phyloP scores from a whole-genome alignment of 1,140 invertebrate genomes.

The Bombus sibiricus region DNA sequence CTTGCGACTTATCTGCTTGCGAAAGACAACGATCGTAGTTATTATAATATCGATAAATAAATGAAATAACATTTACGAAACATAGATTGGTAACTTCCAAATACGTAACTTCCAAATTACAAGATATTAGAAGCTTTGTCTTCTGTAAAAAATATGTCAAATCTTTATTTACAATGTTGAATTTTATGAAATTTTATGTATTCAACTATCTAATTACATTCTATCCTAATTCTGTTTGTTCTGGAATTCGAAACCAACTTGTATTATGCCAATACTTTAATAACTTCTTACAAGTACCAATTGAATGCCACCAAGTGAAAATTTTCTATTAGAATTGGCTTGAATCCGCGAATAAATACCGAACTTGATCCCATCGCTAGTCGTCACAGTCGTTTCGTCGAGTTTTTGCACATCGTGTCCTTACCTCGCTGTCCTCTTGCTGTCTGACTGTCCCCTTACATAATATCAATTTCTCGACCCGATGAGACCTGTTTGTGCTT shows the following conservation, averaged over 20 bases:
- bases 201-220: no score
- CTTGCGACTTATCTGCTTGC: no score
- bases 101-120: no score
- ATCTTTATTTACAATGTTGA: no score
- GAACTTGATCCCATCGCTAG: no score
- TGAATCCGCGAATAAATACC: not conserved
- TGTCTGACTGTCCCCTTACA: slow-evolving; percentile 6
- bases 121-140: no score
- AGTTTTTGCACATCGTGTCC: slow-evolving; percentile 6
- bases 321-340: not conserved
- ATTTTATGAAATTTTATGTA: not conserved
- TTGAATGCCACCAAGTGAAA: not conserved
- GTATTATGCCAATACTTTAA: not conserved
- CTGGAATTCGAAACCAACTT: not conserved
- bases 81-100: no score
- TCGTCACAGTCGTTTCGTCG: not conserved
- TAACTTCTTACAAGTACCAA: not conserved
- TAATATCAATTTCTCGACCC: slow-evolving; percentile 26
- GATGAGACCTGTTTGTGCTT: not conserved
- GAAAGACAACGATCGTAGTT: no score
- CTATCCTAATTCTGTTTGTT: no score
- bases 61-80: no score
- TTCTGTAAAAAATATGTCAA: no score
- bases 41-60: no score
- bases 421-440: not conserved